These are phyloP conservation scores for Bufo bufo DNA, from an alignment of 2,113 vertebrate species.

Conservation along the genomic window DNA sequence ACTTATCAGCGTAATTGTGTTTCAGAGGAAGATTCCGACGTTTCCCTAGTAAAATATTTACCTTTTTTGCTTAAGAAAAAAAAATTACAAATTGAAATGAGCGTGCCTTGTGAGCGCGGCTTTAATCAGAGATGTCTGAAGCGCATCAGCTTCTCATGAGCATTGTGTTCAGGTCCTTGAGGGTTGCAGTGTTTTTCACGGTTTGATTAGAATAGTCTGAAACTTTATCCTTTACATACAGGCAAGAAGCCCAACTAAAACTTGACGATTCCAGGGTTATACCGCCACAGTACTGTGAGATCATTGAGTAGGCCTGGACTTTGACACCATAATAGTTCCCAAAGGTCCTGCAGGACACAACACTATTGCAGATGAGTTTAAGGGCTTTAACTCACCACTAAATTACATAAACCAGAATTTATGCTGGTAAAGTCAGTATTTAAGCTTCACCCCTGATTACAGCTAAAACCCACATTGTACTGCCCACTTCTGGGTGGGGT, in stretches of 20 bases:
- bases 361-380: too few relatives aligned
- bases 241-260: background rate
- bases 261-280: background rate
- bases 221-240: background rate
- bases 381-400: too few relatives aligned
- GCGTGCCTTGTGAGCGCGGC: background rate
- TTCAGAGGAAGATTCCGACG: constrained; percentile 23
- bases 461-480: too few relatives aligned
- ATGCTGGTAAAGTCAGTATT: too few relatives aligned
- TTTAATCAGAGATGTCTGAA: background rate
- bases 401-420: too few relatives aligned
- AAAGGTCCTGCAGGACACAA: background rate
- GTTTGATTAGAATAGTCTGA: background rate
- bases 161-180: background rate
- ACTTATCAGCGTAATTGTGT: constrained; percentile 44
- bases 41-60: constrained; percentile 35
- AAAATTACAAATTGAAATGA: constrained; percentile 1
- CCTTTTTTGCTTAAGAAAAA: background rate
- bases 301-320: too few relatives aligned
- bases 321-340: background rate
- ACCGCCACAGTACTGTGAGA: too few relatives aligned
- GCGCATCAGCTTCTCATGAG: background rate
- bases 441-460: too few relatives aligned
- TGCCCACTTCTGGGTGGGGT: too few relatives aligned
- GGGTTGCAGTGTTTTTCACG: background rate